Conservation (phyloP, 2,888 invertebrate genomes). For the Ormyrus labotus region DNA sequence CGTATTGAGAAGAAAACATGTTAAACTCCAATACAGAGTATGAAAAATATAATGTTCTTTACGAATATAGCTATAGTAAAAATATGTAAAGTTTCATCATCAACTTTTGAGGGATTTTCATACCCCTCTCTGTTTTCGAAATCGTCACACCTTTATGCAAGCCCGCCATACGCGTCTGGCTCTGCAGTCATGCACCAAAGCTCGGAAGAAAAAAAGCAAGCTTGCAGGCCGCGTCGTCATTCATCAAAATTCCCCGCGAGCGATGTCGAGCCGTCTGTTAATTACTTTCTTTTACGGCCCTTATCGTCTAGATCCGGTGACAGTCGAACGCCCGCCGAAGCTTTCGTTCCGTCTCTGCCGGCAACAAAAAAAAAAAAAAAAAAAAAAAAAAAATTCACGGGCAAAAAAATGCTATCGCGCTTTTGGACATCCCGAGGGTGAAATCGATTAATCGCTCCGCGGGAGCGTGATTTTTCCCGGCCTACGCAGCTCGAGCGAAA, state of each 20-base stretch:
- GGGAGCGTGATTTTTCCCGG: not conserved
- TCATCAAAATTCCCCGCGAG: slow-evolving; percentile 21
- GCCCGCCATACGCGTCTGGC: no score
- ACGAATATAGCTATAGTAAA: no score
- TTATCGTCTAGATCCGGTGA: not conserved
- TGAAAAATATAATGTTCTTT: no score
- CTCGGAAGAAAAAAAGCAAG: not conserved
- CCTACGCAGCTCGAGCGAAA: not conserved
- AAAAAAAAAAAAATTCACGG: not conserved
- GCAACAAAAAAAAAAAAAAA: no score
- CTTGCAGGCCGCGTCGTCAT: not conserved
- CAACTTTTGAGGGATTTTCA: no score
- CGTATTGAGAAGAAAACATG: no score
- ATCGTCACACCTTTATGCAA: no score
- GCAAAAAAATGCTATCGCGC: slow-evolving; percentile 17
- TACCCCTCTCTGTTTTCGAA: no score
- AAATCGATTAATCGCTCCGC: slow-evolving; percentile 43
- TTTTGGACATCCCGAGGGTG: slow-evolving; percentile 23
- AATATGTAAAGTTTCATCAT: no score
- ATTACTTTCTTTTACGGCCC: slow-evolving; percentile 26
- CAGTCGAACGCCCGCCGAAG: not conserved
- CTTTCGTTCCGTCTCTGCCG: no score
- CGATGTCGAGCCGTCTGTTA: slow-evolving; percentile 6
- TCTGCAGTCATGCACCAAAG: not conserved
- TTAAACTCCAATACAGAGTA: no score